These are phyloP conservation scores for Phrynosoma blainvillii DNA, from an alignment of 2,113 vertebrate genomes.

Conservation along the genomic window DNA sequence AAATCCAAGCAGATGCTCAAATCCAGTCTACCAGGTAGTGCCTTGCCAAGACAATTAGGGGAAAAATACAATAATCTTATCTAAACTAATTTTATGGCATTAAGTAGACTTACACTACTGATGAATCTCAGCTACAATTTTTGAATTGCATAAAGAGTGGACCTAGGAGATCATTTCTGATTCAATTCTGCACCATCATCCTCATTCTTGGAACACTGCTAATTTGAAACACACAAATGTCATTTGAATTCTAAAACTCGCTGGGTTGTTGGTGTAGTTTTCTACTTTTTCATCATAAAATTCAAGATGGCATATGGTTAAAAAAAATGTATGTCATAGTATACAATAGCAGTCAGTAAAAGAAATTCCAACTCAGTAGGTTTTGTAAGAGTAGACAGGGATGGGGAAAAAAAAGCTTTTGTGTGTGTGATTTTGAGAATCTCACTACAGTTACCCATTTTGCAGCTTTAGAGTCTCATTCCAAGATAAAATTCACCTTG, in stretches of 20 bases:
- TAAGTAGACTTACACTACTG: background rate
- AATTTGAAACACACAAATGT: background rate
- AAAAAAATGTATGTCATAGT: too few species aligned
- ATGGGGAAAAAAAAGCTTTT: too few species aligned
- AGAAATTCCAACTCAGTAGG: too few species aligned
- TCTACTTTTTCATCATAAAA: background rate
- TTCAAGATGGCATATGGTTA: too few species aligned
- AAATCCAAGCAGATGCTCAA: slow-evolving; percentile 5
- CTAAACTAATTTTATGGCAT: slow-evolving; percentile 3
- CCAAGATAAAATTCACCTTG: too few species aligned
- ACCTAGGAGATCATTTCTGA: background rate
- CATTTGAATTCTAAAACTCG: background rate
- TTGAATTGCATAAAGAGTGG: background rate
- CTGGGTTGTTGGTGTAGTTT: background rate
- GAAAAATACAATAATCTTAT: background rate
- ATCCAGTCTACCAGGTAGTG: background rate
- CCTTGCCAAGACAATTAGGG: background rate
- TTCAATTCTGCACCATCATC: background rate
- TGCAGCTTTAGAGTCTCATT: too few species aligned
- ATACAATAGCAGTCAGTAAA: too few species aligned
- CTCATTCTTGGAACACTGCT: background rate
- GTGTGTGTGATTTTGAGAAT: too few species aligned
- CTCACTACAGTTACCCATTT: too few species aligned
- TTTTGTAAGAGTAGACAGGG: too few species aligned
- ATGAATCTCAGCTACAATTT: background rate